phyloP scores from a whole-genome alignment of 2,113 vertebrate genomes.

The Vombatus ursinus region DNA sequence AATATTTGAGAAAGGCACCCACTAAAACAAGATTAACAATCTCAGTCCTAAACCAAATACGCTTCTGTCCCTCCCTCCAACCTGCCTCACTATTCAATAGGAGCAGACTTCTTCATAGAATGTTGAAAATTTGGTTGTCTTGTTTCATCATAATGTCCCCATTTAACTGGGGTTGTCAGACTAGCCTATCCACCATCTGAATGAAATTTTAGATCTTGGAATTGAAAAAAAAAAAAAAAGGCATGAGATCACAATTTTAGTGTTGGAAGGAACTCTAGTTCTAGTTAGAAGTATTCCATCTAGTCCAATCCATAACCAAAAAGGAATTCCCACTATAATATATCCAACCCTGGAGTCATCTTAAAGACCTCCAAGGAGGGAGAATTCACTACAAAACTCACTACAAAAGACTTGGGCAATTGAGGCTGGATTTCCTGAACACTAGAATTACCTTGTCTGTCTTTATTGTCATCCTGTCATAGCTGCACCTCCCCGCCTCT shows the following conservation, averaged over 20 bases:
- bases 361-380: neutral
- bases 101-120: neutral
- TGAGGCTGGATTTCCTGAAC: neutral
- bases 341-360: neutral
- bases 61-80: neutral
- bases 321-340: neutral
- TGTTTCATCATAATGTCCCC: slow-evolving; percentile 40
- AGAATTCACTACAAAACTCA: neutral
- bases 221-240: neutral
- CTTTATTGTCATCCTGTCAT: neutral
- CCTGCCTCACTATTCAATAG: neutral
- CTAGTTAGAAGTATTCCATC: neutral
- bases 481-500: neutral
- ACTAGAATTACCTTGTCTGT: neutral
- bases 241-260: neutral
- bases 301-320: neutral
- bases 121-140: slow-evolving; percentile 47
- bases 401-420: neutral
- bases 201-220: slow-evolving; percentile 2
- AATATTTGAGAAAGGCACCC: neutral
- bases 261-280: too few relatives aligned
- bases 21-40: slow-evolving; percentile 32
- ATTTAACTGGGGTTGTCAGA: slow-evolving; percentile 12
- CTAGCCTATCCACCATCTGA: slow-evolving; percentile 19
- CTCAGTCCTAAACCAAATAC: neutral